Base-by-base conservation (phyloP, 2,797 vertebrate species). In the Alectoris magna region DNA sequence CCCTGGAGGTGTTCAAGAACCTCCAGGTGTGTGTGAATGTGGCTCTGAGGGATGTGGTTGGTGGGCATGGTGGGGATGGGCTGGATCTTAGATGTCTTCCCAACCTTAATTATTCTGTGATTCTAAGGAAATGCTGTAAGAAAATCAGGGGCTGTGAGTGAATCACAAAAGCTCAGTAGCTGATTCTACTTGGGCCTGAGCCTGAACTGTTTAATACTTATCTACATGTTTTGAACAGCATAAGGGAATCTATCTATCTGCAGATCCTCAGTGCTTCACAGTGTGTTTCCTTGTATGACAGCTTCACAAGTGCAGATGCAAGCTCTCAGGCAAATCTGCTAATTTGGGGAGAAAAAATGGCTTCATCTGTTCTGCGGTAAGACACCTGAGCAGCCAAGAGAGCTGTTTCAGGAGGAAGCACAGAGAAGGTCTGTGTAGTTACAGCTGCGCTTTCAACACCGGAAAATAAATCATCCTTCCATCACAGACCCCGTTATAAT, bases 341-440 rank as follows among this genome's bases (percentile, higher is more conserved):
- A 72, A 95, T 91, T 74, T 89, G 82, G 69, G 85, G 87, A 44
- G 62, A 93, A 84, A 94, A 95, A 84, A 94, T 0, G 1, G 84
- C 85, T 85, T 94, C 51, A 46, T 94, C 84, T 91, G 76, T 75
- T 87, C 69, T 93, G 79, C 0, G 3, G 87, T 3, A 63, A 94
- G 93, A 92, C 90, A 95, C 94, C 93, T 95, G 94, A 94, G 91
- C 92, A 74, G 56, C 82, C 76, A 53, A 93, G 76, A 83, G 84
- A 91, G 55, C 63, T 67, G 73, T 80, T 92, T 81, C 63, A 46
- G 84, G 76, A 70, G 81, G 72, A 93, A 89, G 88, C 78, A 95
- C 81, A 94, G 92, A 87, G 75, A 89, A 92, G 70, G 59, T 87
- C 90, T 95, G 78, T 87, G 81, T 93, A 48, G 81, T 87, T 91